A percentile compares a stretch with the other conserved stretches of the same genome.
phyloP scores from a whole-genome alignment of 1,140 invertebrate species.

The Bombus consobrinus region DNA sequence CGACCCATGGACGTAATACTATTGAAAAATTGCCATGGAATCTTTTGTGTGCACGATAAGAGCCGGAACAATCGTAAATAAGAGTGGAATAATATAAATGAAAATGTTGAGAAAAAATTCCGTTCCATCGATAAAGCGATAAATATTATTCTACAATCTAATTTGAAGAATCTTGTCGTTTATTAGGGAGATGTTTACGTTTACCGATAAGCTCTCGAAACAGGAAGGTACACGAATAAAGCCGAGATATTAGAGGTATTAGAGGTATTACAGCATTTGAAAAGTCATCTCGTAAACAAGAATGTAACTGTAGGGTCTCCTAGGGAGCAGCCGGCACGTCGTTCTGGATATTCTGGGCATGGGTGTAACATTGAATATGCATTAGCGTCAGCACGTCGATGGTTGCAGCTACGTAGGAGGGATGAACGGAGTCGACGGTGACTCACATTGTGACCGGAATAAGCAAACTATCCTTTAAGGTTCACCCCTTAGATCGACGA shows the following conservation, averaged over 20 bases:
- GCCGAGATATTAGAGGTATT: constrained; percentile 2
- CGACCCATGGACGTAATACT: constrained; percentile 31
- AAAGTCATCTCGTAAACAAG: constrained; percentile 43
- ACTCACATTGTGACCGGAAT: constrained; percentile 77
- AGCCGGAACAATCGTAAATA: constrained; percentile 12
- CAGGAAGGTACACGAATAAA: neutral
- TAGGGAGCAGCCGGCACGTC: constrained; percentile 30
- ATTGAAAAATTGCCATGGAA: constrained; percentile 52
- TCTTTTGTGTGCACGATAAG: constrained; percentile 24
- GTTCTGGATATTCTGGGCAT: constrained; percentile 68
- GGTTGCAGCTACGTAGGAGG: constrained; percentile 64
- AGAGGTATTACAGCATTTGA: constrained; percentile 26
- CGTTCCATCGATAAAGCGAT: neutral
- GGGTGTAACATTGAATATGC: constrained; percentile 79
- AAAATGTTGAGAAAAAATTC: neutral
- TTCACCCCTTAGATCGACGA: constrained; percentile 24
- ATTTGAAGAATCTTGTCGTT: neutral
- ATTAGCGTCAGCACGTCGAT: constrained; percentile 74
- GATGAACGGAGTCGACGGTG: constrained; percentile 70
- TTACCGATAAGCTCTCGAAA: neutral
- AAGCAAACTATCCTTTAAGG: constrained; percentile 75
- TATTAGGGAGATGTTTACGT: neutral
- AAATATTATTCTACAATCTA: neutral
- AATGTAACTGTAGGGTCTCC: neutral
- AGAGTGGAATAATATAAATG: constrained; percentile 18